phyloP scores from a whole-genome alignment of 2,888 invertebrate genomes.

The Margaritifera margaritifera region DNA sequence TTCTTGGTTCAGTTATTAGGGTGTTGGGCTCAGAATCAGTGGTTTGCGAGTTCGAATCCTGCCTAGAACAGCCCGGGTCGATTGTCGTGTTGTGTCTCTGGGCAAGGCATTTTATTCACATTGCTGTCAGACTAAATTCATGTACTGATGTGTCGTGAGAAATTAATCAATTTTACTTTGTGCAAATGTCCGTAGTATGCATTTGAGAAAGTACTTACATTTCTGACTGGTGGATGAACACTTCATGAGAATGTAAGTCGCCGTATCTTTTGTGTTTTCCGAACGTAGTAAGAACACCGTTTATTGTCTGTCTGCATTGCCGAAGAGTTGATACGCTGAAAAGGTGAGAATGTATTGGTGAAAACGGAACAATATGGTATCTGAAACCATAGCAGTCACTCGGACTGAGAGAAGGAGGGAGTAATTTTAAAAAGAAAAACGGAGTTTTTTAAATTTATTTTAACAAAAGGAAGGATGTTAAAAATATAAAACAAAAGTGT shows the following conservation, averaged over 20 bases:
- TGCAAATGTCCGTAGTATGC: no score
- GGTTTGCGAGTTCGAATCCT: no score
- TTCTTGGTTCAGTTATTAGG: no score
- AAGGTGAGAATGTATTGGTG: background rate
- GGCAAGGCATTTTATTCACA: no score
- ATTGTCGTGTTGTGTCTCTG: no score
- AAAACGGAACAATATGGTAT: background rate
- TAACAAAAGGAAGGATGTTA: no score
- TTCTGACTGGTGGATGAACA: conserved; percentile 30
- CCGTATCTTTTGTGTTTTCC: conserved; percentile 32
- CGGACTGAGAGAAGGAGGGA: conserved; percentile 8
- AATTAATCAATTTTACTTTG: no score
- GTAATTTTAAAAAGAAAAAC: background rate
- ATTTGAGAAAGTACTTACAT: conserved; percentile 13
- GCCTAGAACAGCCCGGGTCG: no score
- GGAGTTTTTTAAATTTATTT: no score
- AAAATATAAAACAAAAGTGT: no score
- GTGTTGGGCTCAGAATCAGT: no score
- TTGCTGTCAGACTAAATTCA: no score
- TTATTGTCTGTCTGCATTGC: conserved; percentile 18
- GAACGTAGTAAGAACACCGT: conserved; percentile 20
- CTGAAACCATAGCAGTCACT: background rate
- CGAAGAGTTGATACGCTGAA: conserved; percentile 32
- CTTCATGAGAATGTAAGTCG: conserved; percentile 26
- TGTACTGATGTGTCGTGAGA: conserved; percentile 1